Evolutionary conservation across 2,797 vertebrate species (phyloP).

Genomic region (Sparidentex hasta): DNA sequence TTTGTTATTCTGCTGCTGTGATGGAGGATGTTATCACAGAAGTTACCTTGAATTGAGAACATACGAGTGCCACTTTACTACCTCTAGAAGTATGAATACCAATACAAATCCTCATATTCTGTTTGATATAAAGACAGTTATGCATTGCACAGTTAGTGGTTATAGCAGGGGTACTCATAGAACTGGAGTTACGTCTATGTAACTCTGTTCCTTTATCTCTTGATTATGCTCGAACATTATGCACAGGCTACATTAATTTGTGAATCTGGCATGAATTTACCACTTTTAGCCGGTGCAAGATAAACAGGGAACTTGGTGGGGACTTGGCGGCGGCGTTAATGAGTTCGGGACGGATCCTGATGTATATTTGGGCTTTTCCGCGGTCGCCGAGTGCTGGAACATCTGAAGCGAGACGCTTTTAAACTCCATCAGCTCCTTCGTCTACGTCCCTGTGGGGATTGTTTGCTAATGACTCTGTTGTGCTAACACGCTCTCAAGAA

Average conservation of each 20-base stretch:
- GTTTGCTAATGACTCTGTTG: constrained; percentile 57
- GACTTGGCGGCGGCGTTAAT: constrained; percentile 23
- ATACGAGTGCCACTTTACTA: not conserved
- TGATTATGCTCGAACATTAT: constrained; percentile 18
- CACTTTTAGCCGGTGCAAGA: constrained; percentile 40
- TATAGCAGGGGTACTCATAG: not conserved
- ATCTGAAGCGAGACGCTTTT: constrained; percentile 56
- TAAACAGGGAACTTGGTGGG: constrained; percentile 27
- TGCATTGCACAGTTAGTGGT: not conserved
- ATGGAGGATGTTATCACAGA: not conserved
- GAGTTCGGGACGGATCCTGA: constrained; percentile 21
- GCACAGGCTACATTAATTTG: constrained; percentile 18
- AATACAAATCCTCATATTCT: not conserved
- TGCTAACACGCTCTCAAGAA: constrained; percentile 29
- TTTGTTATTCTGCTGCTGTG: not conserved
- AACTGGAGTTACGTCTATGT: not conserved
- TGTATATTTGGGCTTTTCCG: constrained; percentile 30
- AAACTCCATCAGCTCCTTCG: constrained; percentile 62
- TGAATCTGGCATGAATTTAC: constrained; percentile 28
- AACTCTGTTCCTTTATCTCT: not conserved
- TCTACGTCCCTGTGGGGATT: constrained; percentile 59
- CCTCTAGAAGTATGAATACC: not conserved
- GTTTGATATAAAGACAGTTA: not conserved
- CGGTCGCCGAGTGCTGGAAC: constrained; percentile 49
- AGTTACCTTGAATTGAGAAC: not conserved